Base-by-base conservation (phyloP, 2,797 vertebrate genomes). In the Sciurus carolinensis region DNA sequence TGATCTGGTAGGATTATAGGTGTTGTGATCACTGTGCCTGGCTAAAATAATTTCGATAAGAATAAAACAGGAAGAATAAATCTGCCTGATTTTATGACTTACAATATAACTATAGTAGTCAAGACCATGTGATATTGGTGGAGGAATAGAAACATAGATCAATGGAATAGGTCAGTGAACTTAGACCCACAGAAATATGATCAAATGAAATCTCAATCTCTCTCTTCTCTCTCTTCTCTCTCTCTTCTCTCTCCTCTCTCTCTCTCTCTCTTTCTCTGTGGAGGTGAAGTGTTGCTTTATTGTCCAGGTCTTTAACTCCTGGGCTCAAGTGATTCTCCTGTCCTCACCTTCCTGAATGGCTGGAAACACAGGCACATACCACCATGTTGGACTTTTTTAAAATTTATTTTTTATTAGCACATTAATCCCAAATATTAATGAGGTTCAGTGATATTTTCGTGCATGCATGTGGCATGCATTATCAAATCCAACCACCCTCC, bases 51-150 rank as follows among this genome's bases (percentile, higher is more conserved):
- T 95, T 93, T 95, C 87, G 36, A 57, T 71, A 80, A 73, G 3
- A 79, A 81, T 81, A 81, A 88, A 88, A 26, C 20, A 84, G 20
- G 82, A 94, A 30, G 15, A 81, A 64, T 96, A 71, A 92, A 12
- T 87, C 33, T 73, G 50, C 9, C 36, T 87, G 42, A 54, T 90
- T 91, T 95, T 47, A 87, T 92, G 80, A 91, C 28, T 50, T 79
- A 71, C 33, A 88, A 75, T n/a, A 30, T 84, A 62, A 84, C n/a
- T 90, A 33, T 4, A 83, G 24, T 66, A 84, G 62, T 95, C 24
- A 87, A 87, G 82, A 54, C 42, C 80, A 13, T 62, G 30, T 88
- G 30, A 26, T 77, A 77, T 11, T 84, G 64, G 33, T 44, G 30
- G 30, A 69, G 39, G 50, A n/a, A 87, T 42, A 62, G 36, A 90